Evolutionary conservation across 2,113 vertebrate genomes (phyloP).

Genomic region (Varanus salvator): DNA sequence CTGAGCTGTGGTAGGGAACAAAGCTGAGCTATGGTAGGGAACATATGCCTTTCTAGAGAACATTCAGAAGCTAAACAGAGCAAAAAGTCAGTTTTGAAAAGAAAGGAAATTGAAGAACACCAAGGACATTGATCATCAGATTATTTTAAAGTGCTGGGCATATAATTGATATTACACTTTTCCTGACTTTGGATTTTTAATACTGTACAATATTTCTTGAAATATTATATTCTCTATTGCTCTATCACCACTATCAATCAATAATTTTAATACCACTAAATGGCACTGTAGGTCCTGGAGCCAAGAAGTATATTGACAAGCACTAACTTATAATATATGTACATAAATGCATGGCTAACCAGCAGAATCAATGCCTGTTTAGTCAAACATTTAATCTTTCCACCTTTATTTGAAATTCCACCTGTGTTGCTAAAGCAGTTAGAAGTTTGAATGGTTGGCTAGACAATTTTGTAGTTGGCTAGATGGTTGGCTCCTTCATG

Average conservation of each 20-base stretch:
- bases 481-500: no score
- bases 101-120: background rate
- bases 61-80: background rate
- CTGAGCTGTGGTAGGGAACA: background rate
- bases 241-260: background rate
- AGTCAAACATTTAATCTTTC: background rate
- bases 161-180: slow-evolving; percentile 48
- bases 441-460: background rate
- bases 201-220: slow-evolving; percentile 31
- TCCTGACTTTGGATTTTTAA: slow-evolving; percentile 25
- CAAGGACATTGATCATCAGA: background rate
- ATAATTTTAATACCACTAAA: background rate
- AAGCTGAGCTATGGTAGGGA: background rate
- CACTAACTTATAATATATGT: background rate
- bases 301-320: background rate
- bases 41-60: background rate
- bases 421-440: background rate
- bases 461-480: no score
- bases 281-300: background rate
- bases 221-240: background rate
- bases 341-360: background rate
- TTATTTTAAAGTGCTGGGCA: slow-evolving; percentile 11
- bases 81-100: background rate
- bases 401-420: background rate
- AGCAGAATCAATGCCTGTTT: background rate